Conservation (phyloP, 2,888 invertebrate genomes). For the Zeuzera pyrina region DNA sequence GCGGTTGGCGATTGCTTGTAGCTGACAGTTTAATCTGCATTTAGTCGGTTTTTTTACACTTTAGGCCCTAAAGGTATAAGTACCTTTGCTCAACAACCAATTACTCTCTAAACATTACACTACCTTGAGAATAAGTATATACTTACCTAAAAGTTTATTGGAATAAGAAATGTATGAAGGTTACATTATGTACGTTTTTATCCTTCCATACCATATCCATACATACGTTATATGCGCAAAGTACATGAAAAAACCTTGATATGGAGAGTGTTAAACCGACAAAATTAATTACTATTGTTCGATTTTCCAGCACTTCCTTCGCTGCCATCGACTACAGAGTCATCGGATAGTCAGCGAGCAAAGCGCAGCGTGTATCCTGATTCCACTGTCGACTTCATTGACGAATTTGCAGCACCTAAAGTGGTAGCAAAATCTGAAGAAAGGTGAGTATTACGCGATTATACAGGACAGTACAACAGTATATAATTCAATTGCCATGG, state of each 20-base stretch:
- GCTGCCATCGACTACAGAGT: conserved; percentile 11
- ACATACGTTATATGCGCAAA: conserved; percentile 1
- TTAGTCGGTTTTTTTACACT: too few relatives aligned
- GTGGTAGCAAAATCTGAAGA: conserved; percentile 38
- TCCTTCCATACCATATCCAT: too few relatives aligned
- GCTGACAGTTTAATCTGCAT: too few relatives aligned
- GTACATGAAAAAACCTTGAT: conserved; percentile 4
- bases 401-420: conserved; percentile 36
- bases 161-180: too few relatives aligned
- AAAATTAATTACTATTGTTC: conserved; percentile 7
- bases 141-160: too few relatives aligned
- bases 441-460: conserved; percentile 26
- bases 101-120: too few relatives aligned
- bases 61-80: too few relatives aligned
- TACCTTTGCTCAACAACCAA: too few relatives aligned
- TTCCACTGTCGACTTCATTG: conserved; percentile 27
- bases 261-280: neutral
- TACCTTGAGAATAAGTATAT: too few relatives aligned
- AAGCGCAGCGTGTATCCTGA: conserved; percentile 55
- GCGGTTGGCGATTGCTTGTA: too few relatives aligned
- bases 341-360: conserved; percentile 19
- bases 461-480: too few relatives aligned
- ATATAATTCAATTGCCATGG: too few relatives aligned
- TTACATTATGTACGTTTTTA: neutral
- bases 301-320: conserved; percentile 17